A percentile compares a stretch with the other conserved stretches of the same genome.
Conservation (phyloP, 2,888 invertebrate species). For the Hirtodrosophila alboralis region DNA sequence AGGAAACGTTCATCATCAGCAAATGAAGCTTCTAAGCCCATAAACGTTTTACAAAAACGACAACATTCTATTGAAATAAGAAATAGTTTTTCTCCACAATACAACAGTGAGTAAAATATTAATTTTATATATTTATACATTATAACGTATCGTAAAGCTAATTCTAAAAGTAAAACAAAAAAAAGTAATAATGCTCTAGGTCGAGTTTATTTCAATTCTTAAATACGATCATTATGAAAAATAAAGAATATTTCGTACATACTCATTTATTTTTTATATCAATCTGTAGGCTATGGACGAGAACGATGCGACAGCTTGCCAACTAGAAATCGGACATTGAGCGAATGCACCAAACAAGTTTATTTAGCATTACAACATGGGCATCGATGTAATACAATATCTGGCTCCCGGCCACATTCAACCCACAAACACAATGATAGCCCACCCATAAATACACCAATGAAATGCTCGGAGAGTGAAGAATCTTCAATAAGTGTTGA, state of each 20-base stretch:
- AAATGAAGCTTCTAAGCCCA: slow-evolving; percentile 89
- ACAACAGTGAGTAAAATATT: slow-evolving; percentile 63
- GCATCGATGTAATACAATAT: slow-evolving; percentile 84
- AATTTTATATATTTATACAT: too few species aligned
- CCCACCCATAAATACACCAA: slow-evolving; percentile 85
- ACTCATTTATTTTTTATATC: not conserved
- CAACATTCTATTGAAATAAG: slow-evolving; percentile 86
- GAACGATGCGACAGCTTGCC: slow-evolving; percentile 93
- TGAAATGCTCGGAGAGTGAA: slow-evolving; percentile 88
- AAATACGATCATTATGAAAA: too few species aligned
- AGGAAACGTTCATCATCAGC: slow-evolving; percentile 89
- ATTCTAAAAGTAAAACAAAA: too few species aligned
- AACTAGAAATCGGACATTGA: slow-evolving; percentile 88
- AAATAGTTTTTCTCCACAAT: slow-evolving; percentile 80
- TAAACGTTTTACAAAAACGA: slow-evolving; percentile 86
- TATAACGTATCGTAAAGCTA: too few species aligned
- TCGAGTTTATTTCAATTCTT: too few species aligned
- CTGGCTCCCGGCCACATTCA: slow-evolving; percentile 83
- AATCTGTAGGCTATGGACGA: slow-evolving; percentile 79
- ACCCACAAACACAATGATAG: slow-evolving; percentile 83
- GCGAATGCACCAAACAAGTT: slow-evolving; percentile 85
- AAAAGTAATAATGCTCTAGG: too few species aligned
- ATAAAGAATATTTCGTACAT: not conserved
- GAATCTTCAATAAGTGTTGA: slow-evolving; percentile 89
- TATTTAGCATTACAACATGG: slow-evolving; percentile 82